Percentiles rank a stretch among this genome's conserved stretches.
These are phyloP conservation scores for Nematopogon swammerdamellus DNA, from an alignment of 2,888 invertebrate genomes.

Conservation along the genomic window DNA sequence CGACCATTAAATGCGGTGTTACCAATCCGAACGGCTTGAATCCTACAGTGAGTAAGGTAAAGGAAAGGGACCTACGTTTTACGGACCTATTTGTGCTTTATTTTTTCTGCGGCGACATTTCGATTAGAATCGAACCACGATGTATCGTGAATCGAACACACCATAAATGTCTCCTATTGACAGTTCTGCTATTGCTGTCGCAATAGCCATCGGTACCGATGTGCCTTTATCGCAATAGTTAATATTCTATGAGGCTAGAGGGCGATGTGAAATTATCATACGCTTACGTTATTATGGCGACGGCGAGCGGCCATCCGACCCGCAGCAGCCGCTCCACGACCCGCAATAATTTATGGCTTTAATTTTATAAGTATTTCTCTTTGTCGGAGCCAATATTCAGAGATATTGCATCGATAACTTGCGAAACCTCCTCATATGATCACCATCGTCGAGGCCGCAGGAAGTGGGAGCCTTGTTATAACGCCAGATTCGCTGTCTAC, in stretches of 20 bases:
- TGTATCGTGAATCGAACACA: no score
- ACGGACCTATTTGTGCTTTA: no score
- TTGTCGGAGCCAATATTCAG: slow-evolving; percentile 36
- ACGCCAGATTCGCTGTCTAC: not conserved
- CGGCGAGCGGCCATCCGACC: slow-evolving; percentile 14
- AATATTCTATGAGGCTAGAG: not conserved
- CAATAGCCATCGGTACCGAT: no score
- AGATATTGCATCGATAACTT: slow-evolving; percentile 35
- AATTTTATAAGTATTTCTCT: slow-evolving; percentile 54
- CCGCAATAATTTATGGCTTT: slow-evolving; percentile 49
- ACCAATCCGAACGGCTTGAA: no score
- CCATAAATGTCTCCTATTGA: no score
- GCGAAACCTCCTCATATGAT: slow-evolving; percentile 9
- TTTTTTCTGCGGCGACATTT: no score
- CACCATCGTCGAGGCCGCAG: not conserved
- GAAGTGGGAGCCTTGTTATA: not conserved
- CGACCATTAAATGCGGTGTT: no score
- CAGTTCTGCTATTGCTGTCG: no score
- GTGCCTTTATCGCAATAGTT: no score
- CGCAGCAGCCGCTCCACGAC: slow-evolving; percentile 20
- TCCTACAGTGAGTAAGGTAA: no score
- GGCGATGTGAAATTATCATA: slow-evolving; percentile 31
- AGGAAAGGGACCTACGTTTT: no score
- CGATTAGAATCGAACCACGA: no score
- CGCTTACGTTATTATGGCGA: slow-evolving; percentile 5